A percentile compares a stretch with the other conserved stretches of the same genome.
Evolutionary conservation across 2,797 vertebrate species (phyloP).

Genomic region (Ceryle rudis): DNA sequence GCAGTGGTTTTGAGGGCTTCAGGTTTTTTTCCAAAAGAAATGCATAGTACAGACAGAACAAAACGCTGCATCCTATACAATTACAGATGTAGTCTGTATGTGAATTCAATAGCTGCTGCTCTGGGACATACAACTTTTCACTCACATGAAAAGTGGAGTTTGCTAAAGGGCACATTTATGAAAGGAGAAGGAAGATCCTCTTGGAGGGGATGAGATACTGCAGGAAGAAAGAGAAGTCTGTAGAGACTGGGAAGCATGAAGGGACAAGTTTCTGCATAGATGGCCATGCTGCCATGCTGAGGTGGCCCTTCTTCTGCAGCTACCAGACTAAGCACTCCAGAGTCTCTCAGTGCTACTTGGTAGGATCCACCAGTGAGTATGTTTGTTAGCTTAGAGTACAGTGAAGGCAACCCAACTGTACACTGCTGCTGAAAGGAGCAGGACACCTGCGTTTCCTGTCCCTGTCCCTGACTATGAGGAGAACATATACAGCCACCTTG

Average conservation of each 20-base stretch:
- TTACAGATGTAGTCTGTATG: not conserved
- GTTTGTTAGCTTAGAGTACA: fast-evolving
- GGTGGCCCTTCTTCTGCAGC: not conserved
- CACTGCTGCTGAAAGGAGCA: not conserved
- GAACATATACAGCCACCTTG: not conserved
- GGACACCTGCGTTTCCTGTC: not conserved
- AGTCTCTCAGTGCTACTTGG: not conserved
- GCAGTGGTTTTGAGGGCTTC: not conserved
- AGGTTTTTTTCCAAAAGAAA: not conserved
- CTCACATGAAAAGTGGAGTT: fast-evolving
- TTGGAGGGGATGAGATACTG: not conserved
- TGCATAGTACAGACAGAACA: not conserved
- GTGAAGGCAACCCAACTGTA: not conserved
- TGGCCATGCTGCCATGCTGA: not conserved
- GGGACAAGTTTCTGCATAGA: not conserved
- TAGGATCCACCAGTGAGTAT: not conserved
- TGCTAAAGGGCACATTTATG: not conserved
- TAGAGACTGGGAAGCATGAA: not conserved
- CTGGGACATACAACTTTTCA: not conserved
- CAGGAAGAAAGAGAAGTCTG: not conserved
- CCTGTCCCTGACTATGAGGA: not conserved
- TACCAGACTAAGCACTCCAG: not conserved
- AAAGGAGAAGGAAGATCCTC: not conserved
- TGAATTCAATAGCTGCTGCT: not conserved
- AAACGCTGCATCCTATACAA: not conserved